Conservation (phyloP, 2,113 vertebrate genomes). For the Corythaixoides concolor region DNA sequence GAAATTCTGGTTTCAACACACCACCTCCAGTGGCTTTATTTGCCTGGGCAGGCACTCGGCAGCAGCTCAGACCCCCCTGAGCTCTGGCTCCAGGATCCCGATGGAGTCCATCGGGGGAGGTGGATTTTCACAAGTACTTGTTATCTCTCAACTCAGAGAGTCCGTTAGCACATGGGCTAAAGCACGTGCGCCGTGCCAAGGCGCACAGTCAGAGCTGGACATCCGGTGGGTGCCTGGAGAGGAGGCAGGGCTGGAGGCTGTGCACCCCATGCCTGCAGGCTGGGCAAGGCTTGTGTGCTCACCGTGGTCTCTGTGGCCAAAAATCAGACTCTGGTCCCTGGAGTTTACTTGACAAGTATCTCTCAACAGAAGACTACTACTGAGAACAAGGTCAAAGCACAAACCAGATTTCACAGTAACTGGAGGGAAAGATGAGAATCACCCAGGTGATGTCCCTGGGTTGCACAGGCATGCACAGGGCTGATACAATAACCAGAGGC, state of each 20-base stretch:
- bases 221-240: fast-evolving
- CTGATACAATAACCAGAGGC: fast-evolving
- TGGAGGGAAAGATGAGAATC: neutral
- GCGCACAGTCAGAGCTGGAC: neutral
- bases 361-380: neutral
- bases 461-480: neutral
- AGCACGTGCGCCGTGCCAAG: neutral
- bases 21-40: neutral
- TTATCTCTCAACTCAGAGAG: neutral
- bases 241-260: neutral
- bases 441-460: neutral
- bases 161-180: neutral
- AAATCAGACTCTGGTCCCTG: neutral
- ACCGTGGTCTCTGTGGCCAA: fast-evolving
- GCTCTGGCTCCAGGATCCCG: neutral
- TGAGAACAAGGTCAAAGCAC: neutral
- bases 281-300: neutral
- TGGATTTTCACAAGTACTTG: neutral
- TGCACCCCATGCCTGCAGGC: fast-evolving
- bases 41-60: neutral
- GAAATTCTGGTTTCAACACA: neutral
- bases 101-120: fast-evolving
- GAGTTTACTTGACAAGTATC: neutral
- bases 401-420: neutral
- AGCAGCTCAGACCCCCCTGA: neutral